phyloP scores from a whole-genome alignment of 2,888 invertebrate genomes.

The Saturnia japonica region DNA sequence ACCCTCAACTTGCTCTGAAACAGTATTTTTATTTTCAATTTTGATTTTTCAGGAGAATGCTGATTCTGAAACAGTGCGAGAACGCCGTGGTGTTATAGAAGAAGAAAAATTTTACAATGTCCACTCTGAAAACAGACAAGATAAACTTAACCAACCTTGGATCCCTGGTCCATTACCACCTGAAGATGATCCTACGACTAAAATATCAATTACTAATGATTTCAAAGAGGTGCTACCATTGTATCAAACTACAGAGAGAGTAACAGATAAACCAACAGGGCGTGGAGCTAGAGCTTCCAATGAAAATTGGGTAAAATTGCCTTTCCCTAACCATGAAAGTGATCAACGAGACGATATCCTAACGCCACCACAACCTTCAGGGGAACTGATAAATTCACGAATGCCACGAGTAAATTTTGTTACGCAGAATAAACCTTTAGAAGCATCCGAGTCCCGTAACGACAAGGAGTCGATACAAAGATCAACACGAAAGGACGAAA shows the following conservation, averaged over 20 bases:
- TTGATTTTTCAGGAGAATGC: conserved; percentile 50
- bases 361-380: conserved; percentile 77
- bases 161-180: conserved; percentile 67
- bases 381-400: conserved; percentile 80
- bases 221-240: conserved; percentile 54
- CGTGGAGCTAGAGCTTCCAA: conserved; percentile 82
- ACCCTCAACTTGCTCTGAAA: neutral
- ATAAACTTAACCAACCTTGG: conserved; percentile 60
- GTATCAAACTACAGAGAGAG: conserved; percentile 70
- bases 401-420: conserved; percentile 86
- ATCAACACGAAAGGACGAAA: conserved; percentile 64
- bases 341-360: conserved; percentile 67
- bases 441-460: conserved; percentile 76
- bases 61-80: conserved; percentile 55
- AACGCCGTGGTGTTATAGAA: conserved; percentile 73
- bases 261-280: conserved; percentile 79
- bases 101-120: conserved; percentile 74
- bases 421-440: conserved; percentile 82
- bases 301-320: conserved; percentile 84
- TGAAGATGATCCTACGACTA: conserved; percentile 70
- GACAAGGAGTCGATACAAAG: conserved; percentile 76
- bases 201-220: conserved; percentile 66
- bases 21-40: neutral
- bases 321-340: conserved; percentile 71
- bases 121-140: conserved; percentile 54